These are phyloP conservation scores for Drosophila micromelanica DNA, from an alignment of 1,140 invertebrate genomes.

Conservation along the genomic window DNA sequence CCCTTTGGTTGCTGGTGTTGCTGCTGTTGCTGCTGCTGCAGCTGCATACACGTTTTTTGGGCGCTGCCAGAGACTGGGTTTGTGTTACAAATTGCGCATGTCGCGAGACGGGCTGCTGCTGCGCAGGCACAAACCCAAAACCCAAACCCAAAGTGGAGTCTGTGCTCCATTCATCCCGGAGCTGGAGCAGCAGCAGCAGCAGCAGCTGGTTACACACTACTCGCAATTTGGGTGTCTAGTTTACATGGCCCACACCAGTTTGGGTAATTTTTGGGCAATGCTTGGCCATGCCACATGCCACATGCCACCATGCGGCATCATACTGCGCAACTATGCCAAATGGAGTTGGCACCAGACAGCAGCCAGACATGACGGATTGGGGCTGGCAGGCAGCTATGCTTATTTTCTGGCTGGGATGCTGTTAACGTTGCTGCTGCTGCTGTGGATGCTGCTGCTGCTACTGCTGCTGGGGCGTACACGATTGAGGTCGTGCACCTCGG, in stretches of 20 bases:
- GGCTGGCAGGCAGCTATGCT: slow-evolving; percentile 46
- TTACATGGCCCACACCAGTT: slow-evolving; percentile 26
- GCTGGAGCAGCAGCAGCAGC: not conserved
- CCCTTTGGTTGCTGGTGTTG: not conserved
- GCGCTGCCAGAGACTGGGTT: slow-evolving; percentile 83
- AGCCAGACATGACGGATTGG: slow-evolving; percentile 69
- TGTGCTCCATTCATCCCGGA: slow-evolving; percentile 28
- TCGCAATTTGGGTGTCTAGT: slow-evolving; percentile 28
- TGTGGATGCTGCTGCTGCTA: slow-evolving; percentile 5
- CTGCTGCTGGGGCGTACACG: slow-evolving; percentile 50
- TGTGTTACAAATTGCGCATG: slow-evolving; percentile 85
- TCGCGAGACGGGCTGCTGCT: slow-evolving; percentile 66
- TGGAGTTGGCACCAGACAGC: slow-evolving; percentile 55
- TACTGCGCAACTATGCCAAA: slow-evolving; percentile 18
- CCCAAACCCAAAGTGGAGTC: not conserved
- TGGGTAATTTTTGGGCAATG: slow-evolving; percentile 74
- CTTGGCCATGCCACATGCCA: slow-evolving; percentile 21
- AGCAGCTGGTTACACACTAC: slow-evolving; percentile 36
- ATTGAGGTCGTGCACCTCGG: slow-evolving; percentile 80
- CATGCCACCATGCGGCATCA: slow-evolving; percentile 12
- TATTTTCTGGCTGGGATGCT: slow-evolving; percentile 32
- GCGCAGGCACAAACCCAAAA: slow-evolving; percentile 30
- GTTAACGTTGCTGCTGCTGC: slow-evolving; percentile 27
- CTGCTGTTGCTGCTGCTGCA: not conserved
- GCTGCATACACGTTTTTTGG: slow-evolving; percentile 60